A percentile compares a stretch with the other conserved stretches of the same genome.
phyloP scores from a whole-genome alignment of 2,888 invertebrate genomes.

The Melanostoma scalare region DNA sequence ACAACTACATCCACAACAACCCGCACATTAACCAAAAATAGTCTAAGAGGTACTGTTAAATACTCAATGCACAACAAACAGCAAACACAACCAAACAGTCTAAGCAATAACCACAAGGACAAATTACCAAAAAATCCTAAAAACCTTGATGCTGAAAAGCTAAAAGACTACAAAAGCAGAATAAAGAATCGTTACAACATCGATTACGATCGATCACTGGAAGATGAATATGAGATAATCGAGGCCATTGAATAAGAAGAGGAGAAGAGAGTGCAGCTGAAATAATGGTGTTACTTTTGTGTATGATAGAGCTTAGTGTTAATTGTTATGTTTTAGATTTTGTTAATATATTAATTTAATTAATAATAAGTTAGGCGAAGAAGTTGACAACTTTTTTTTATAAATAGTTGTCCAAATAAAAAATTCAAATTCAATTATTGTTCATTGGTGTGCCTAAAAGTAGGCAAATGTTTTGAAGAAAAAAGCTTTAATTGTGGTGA shows the following conservation, averaged over 20 bases:
- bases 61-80: slow-evolving; percentile 74
- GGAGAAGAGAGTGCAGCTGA: not conserved
- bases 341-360: slow-evolving; percentile 36
- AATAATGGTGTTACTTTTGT: slow-evolving; percentile 49
- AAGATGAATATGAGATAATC: slow-evolving; percentile 82
- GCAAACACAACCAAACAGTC: slow-evolving; percentile 73
- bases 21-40: slow-evolving; percentile 80
- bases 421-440: slow-evolving; percentile 1
- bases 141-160: slow-evolving; percentile 72
- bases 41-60: slow-evolving; percentile 80
- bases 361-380: slow-evolving; percentile 29
- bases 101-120: slow-evolving; percentile 71
- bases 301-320: slow-evolving; percentile 62
- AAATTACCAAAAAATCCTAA: slow-evolving; percentile 66
- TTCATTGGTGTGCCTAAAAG: not conserved
- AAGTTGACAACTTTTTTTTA: slow-evolving; percentile 36
- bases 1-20: slow-evolving; percentile 70
- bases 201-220: slow-evolving; percentile 82
- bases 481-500: slow-evolving; percentile 18
- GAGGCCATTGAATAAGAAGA: slow-evolving; percentile 80
- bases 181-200: slow-evolving; percentile 82
- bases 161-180: slow-evolving; percentile 81
- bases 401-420: slow-evolving; percentile 29
- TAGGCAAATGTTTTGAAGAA: not conserved
- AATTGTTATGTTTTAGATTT: slow-evolving; percentile 64